A percentile compares a stretch with the other conserved stretches of the same genome.
Evolutionary conservation across 2,797 vertebrate species (phyloP).

Genomic region (Sebastes flavidus): DNA sequence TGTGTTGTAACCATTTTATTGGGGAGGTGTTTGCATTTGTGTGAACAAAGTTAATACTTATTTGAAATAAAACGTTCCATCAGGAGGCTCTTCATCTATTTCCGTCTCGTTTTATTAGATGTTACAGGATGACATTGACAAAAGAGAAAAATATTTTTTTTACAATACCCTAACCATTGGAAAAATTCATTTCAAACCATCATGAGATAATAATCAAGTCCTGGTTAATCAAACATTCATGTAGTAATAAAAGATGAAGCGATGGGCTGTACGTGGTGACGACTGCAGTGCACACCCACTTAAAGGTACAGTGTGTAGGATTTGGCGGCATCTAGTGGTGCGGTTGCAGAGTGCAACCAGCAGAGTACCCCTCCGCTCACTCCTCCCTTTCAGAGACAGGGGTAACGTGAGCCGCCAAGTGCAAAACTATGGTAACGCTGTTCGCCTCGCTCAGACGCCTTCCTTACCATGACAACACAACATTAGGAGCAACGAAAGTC

Average conservation of each 20-base stretch:
- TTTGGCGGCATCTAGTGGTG: no score
- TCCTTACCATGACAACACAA: no score
- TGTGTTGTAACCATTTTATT: neutral
- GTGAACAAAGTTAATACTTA: neutral
- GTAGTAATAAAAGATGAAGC: neutral
- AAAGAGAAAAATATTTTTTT: neutral
- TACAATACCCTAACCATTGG: neutral
- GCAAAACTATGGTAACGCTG: no score
- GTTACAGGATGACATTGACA: neutral
- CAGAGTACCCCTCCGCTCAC: no score
- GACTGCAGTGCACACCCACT: neutral
- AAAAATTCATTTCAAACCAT: neutral
- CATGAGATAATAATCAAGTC: neutral
- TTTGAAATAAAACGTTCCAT: neutral
- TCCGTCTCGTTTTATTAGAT: neutral
- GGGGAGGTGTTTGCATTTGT: neutral
- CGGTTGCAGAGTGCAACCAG: no score
- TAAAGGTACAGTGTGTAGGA: no score
- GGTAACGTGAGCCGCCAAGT: no score
- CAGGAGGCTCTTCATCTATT: neutral
- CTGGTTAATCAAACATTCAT: neutral
- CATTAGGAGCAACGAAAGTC: no score
- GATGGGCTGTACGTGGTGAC: neutral
- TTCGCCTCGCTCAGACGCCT: no score
- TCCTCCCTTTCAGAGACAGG: no score